A percentile compares a stretch with the other conserved stretches of the same genome.
These are phyloP conservation scores for Oxyruncus cristatus DNA, from an alignment of 2,113 vertebrate genomes.

Conservation along the genomic window DNA sequence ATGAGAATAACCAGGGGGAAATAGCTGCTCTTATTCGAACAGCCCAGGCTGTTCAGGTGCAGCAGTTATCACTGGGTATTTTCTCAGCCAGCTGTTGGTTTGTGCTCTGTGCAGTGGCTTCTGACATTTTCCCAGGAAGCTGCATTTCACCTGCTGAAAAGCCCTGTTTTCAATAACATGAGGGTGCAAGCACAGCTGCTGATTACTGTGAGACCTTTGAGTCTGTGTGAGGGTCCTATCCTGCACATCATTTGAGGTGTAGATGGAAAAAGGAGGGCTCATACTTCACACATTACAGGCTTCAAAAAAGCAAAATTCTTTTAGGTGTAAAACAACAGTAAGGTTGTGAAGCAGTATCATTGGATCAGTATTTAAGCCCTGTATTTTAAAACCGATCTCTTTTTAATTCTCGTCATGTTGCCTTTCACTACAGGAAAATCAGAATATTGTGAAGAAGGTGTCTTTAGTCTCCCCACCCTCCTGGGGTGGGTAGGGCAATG, in stretches of 20 bases:
- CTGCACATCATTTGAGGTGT: background rate
- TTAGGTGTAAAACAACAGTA: background rate
- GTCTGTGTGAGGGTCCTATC: background rate
- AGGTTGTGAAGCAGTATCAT: background rate
- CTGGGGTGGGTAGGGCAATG: background rate
- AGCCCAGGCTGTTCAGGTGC: background rate
- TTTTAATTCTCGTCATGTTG: background rate
- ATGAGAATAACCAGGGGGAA: slow-evolving; percentile 1
- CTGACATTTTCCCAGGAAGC: background rate
- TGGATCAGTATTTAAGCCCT: background rate
- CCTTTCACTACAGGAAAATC: background rate
- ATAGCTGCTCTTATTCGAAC: background rate
- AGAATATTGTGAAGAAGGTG: background rate
- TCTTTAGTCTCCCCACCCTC: fast-evolving
- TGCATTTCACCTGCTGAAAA: background rate
- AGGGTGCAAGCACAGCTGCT: background rate
- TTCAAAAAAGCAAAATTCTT: background rate
- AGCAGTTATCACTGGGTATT: background rate
- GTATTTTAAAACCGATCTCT: background rate
- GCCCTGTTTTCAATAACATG: background rate
- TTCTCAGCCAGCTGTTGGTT: background rate
- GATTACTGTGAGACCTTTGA: background rate
- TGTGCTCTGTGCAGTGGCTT: background rate
- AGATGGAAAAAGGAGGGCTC: background rate
- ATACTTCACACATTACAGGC: background rate